phyloP scores from a whole-genome alignment of 2,797 vertebrate genomes.

The Coreius guichenoti region DNA sequence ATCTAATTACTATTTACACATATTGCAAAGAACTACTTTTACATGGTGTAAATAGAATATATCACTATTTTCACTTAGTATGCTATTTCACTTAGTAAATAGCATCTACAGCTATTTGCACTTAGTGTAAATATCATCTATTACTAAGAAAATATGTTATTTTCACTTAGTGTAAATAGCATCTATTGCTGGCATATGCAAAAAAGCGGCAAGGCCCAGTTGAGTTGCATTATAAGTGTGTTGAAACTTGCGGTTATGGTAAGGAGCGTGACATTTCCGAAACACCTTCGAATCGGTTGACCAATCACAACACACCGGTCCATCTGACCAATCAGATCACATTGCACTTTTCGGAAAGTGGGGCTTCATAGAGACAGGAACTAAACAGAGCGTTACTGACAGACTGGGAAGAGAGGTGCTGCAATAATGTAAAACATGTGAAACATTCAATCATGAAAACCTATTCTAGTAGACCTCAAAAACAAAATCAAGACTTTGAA shows the following conservation, averaged over 20 bases:
- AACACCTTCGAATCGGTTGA: not conserved
- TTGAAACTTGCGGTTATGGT: not conserved
- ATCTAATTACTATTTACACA: too few relatives aligned
- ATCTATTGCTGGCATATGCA: not conserved
- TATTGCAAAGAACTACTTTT: too few relatives aligned
- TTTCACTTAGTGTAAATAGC: too few relatives aligned
- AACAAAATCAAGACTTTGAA: not conserved
- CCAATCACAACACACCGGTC: not conserved
- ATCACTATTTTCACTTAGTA: too few relatives aligned
- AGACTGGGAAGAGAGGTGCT: not conserved
- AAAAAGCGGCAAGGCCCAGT: fast-evolving
- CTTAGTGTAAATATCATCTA: too few relatives aligned
- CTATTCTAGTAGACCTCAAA: not conserved
- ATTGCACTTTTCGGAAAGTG: not conserved
- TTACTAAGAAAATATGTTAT: too few relatives aligned
- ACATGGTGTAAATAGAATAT: too few relatives aligned
- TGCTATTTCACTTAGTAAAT: too few relatives aligned
- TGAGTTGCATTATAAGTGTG: not conserved
- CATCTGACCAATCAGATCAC: not conserved
- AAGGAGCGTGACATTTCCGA: not conserved
- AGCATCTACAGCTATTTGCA: too few relatives aligned
- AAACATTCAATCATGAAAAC: not conserved
- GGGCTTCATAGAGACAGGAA: not conserved
- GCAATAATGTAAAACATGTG: not conserved
- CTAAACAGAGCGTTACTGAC: not conserved